Evolutionary conservation across 2,888 invertebrate species (phyloP).

Genomic region (Limnephilus auricula): DNA sequence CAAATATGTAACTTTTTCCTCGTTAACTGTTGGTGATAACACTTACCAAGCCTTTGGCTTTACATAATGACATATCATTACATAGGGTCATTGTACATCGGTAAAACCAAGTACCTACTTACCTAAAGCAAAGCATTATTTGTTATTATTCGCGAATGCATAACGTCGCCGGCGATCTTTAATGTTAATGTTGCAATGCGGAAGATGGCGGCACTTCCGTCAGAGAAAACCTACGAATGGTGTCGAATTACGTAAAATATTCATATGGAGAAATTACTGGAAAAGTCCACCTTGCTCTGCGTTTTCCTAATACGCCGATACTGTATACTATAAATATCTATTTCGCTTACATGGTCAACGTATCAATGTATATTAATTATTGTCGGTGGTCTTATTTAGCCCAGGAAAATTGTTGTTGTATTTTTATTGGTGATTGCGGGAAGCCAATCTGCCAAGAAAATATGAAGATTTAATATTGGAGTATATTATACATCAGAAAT

Average conservation of each 20-base stretch:
- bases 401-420: no score
- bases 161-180: background rate
- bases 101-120: background rate
- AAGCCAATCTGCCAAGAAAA: background rate
- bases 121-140: background rate
- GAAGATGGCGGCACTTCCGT: background rate
- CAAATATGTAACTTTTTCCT: background rate
- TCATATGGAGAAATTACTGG: background rate
- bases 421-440: no score
- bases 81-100: background rate
- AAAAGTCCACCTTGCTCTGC: background rate
- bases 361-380: no score
- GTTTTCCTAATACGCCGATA: background rate
- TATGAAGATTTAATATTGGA: background rate
- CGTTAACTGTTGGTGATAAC: background rate
- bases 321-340: no score
- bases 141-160: background rate
- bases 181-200: background rate
- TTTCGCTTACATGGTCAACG: no score
- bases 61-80: background rate
- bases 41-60: background rate
- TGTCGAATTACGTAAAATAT: slow-evolving; percentile 2
- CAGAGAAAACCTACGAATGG: background rate
- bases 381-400: no score
- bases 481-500: no score